A percentile compares a stretch with the other conserved stretches of the same genome.
Conservation (phyloP, 2,113 vertebrate species). For the Chaetodon auriga region DNA sequence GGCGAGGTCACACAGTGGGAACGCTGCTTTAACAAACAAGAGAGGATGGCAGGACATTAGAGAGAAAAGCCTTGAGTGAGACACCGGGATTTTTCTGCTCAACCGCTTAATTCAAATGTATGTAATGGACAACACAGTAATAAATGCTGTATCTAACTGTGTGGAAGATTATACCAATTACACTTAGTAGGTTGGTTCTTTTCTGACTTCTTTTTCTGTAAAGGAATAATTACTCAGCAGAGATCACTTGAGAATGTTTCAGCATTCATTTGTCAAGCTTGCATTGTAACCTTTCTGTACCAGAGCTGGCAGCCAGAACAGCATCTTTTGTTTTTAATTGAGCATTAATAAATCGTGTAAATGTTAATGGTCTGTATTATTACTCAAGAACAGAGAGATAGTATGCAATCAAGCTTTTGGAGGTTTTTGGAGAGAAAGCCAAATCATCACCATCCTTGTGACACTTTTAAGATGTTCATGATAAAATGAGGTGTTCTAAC, state of each 20-base stretch:
- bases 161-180: conserved; percentile 9
- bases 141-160: conserved; percentile 4
- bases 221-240: conserved; percentile 10
- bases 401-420: neutral
- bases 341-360: conserved; percentile 37
- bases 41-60: neutral
- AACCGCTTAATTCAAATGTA: neutral
- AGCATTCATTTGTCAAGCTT: conserved; percentile 1
- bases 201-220: neutral
- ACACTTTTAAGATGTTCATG: neutral
- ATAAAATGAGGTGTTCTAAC: neutral
- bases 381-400: neutral
- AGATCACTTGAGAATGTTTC: conserved; percentile 11
- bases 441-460: neutral
- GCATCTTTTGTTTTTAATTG: neutral
- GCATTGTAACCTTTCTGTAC: neutral
- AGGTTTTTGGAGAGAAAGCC: neutral
- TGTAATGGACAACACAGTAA: neutral
- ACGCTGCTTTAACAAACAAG: neutral
- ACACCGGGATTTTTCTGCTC: neutral
- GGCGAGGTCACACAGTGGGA: conserved; percentile 8
- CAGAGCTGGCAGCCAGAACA: neutral
- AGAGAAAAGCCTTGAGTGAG: neutral
- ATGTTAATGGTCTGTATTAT: conserved; percentile 13
- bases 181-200: neutral